Conservation (phyloP, 1,140 invertebrate species). For the Leguminivora glycinivorella region DNA sequence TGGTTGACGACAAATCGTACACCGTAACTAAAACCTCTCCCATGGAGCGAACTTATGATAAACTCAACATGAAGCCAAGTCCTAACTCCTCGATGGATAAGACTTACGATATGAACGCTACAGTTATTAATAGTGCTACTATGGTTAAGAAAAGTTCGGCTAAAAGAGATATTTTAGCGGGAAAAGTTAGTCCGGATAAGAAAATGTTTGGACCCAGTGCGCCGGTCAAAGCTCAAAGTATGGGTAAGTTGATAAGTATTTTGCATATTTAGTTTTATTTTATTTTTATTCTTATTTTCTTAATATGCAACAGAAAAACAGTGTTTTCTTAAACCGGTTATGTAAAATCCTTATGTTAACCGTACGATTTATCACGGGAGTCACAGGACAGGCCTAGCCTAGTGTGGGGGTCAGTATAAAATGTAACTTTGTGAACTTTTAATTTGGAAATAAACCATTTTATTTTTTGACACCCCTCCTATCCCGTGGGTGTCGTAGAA, state of each 20-base stretch:
- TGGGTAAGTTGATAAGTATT: constrained; percentile 8
- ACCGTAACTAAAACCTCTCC: constrained; percentile 32
- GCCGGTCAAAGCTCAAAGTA: neutral
- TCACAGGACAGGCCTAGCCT: too few species aligned
- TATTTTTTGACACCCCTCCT: too few species aligned
- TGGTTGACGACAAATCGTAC: constrained; percentile 37
- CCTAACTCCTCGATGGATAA: constrained; percentile 46
- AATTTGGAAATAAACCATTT: too few species aligned
- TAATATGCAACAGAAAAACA: too few species aligned
- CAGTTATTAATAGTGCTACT: constrained; percentile 62
- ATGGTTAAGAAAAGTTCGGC: constrained; percentile 52
- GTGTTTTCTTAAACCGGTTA: too few species aligned
- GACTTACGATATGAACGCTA: constrained; percentile 58
- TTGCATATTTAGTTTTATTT: neutral
- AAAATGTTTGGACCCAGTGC: constrained; percentile 39
- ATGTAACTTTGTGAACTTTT: too few species aligned
- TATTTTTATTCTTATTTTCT: too few species aligned
- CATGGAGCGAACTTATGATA: constrained; percentile 59
- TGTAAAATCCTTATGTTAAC: too few species aligned
- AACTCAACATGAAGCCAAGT: constrained; percentile 51
- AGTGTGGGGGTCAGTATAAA: too few species aligned
- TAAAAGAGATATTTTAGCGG: constrained; percentile 61
- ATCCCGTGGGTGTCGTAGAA: too few species aligned
- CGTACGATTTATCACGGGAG: too few species aligned
- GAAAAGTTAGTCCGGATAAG: constrained; percentile 56